Evolutionary conservation across 2,797 vertebrate genomes (phyloP).

Genomic region (Acanthurus leucopareius): DNA sequence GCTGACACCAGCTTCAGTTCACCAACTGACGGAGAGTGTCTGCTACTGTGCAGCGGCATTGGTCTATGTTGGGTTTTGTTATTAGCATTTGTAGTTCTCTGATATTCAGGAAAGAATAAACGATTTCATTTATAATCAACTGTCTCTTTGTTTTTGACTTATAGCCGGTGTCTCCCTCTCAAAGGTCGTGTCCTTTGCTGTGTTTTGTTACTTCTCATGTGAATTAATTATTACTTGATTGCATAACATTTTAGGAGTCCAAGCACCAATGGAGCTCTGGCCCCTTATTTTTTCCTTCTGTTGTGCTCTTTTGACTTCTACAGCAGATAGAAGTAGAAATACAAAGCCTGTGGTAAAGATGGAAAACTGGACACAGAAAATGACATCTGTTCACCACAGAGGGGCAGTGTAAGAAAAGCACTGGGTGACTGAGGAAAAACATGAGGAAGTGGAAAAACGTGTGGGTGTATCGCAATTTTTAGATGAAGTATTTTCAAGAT

Average conservation of each 20-base stretch:
- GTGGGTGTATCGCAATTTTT: background rate
- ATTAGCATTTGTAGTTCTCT: slow-evolving; percentile 24
- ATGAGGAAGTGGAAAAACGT: background rate
- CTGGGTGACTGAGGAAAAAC: no score
- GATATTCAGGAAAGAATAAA: slow-evolving; percentile 60
- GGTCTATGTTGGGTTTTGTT: slow-evolving; percentile 15
- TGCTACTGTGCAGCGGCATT: slow-evolving; percentile 12
- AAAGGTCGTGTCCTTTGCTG: background rate
- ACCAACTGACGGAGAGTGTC: background rate
- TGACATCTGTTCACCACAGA: background rate
- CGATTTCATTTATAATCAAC: slow-evolving; percentile 36
- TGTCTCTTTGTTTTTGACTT: background rate
- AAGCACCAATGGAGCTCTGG: no score
- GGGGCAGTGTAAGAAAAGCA: background rate
- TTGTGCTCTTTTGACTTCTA: no score
- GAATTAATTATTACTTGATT: no score
- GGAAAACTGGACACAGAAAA: background rate
- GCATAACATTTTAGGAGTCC: no score
- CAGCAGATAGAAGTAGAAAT: background rate
- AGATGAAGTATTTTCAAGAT: background rate
- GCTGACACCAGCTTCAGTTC: background rate
- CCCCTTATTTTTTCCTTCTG: no score
- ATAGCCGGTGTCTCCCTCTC: background rate
- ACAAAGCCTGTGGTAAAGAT: background rate
- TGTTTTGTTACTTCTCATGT: background rate